Evolutionary conservation across 2,113 vertebrate species (phyloP).

Genomic region (Chamaetylas fuelleborni): DNA sequence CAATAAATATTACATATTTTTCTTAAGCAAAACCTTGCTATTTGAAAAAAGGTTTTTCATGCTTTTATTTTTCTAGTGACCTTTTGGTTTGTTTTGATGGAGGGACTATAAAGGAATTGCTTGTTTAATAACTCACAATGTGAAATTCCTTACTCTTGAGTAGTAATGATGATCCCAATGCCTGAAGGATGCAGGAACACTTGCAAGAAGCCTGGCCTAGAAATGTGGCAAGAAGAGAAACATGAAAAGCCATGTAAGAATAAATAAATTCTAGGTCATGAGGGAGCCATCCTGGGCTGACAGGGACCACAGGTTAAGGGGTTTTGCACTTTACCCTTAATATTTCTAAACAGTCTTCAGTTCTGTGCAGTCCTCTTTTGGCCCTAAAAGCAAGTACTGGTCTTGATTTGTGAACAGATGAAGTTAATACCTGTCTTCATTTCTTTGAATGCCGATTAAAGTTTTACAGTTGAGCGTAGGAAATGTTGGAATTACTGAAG

Average conservation of each 20-base stretch:
- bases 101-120: neutral
- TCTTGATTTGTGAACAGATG: neutral
- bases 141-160: neutral
- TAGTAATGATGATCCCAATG: neutral
- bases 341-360: neutral
- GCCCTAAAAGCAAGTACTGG: neutral
- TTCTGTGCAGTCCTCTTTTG: neutral
- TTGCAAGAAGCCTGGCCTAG: neutral
- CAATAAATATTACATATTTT: neutral
- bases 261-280: neutral
- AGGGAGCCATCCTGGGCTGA: neutral
- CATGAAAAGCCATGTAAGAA: neutral
- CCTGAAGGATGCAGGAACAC: neutral
- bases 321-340: neutral
- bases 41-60: neutral
- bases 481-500: constrained; percentile 1
- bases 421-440: neutral
- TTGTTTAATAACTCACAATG: neutral
- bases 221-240: neutral
- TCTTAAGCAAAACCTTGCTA: neutral
- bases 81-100: neutral
- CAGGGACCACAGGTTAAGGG: neutral
- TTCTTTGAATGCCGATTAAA: neutral
- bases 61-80: neutral
- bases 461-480: neutral